Evolutionary conservation across 2,888 invertebrate species (phyloP).

Genomic region (Drosophila meridiana): DNA sequence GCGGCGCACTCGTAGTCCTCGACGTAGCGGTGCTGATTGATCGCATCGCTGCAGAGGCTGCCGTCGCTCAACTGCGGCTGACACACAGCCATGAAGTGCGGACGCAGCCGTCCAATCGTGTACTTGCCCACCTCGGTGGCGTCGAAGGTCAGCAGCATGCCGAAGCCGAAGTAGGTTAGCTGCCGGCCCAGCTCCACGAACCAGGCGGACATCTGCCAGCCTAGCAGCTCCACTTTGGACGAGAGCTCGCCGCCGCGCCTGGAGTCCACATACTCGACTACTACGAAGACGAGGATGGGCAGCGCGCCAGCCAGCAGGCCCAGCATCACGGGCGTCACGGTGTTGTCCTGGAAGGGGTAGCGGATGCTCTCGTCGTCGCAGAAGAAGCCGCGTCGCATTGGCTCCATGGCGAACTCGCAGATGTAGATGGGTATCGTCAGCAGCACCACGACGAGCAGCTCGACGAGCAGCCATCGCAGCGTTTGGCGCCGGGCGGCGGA

Average conservation of each 20-base stretch:
- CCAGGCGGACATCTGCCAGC: constrained; percentile 66
- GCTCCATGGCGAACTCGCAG: constrained; percentile 76
- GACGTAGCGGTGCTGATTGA: constrained; percentile 89
- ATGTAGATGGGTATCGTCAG: constrained; percentile 71
- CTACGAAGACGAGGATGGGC: constrained; percentile 55
- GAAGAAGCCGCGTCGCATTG: constrained; percentile 78
- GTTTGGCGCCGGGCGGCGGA: constrained; percentile 46
- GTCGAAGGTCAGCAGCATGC: constrained; percentile 72
- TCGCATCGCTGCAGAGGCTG: constrained; percentile 86
- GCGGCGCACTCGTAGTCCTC: constrained; percentile 89
- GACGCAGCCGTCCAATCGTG: constrained; percentile 78
- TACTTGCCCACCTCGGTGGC: constrained; percentile 82
- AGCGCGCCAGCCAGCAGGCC: constrained; percentile 57
- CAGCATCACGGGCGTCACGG: constrained; percentile 66
- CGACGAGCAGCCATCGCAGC: constrained; percentile 62
- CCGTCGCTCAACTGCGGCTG: constrained; percentile 88
- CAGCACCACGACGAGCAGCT: constrained; percentile 68
- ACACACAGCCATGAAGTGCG: constrained; percentile 88
- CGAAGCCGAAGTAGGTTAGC: constrained; percentile 64
- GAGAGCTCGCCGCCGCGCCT: constrained; percentile 48
- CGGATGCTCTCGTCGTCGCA: constrained; percentile 78
- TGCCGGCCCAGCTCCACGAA: constrained; percentile 61
- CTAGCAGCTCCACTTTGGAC: constrained; percentile 48
- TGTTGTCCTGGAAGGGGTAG: constrained; percentile 75
- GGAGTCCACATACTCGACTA: constrained; percentile 70